A percentile compares a stretch with the other conserved stretches of the same genome.
phyloP scores from a whole-genome alignment of 2,797 vertebrate species.

The Coregonus sp. region DNA sequence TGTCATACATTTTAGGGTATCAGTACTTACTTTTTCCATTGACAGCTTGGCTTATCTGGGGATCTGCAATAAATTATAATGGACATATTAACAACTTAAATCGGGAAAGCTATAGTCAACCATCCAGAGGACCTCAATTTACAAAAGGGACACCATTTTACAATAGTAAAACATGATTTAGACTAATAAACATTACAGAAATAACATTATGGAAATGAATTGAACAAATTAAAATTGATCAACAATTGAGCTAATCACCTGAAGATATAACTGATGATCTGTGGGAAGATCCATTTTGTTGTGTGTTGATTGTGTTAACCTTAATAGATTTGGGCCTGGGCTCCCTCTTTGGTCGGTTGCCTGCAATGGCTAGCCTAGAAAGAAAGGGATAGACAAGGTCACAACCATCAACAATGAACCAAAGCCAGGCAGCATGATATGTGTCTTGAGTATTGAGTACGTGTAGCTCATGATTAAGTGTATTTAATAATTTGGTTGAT shows the following conservation, averaged over 20 bases:
- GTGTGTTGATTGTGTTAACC: constrained; percentile 62
- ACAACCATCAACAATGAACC: not conserved
- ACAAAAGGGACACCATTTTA: not conserved
- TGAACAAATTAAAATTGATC: not conserved
- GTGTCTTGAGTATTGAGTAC: not conserved
- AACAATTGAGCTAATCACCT: constrained; percentile 65
- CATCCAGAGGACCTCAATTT: constrained; percentile 2
- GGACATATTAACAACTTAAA: not conserved
- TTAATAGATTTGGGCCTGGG: constrained; percentile 74
- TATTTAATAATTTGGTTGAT: not conserved
- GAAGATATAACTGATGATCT: constrained; percentile 68
- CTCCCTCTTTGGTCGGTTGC: constrained; percentile 75
- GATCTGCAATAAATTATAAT: constrained; percentile 38
- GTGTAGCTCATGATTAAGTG: not conserved
- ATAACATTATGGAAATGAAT: not conserved
- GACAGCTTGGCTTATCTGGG: constrained; percentile 42
- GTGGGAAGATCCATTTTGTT: constrained; percentile 73
- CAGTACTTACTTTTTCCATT: constrained; percentile 51
- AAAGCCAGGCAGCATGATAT: not conserved
- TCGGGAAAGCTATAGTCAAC: not conserved
- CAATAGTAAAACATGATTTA: not conserved
- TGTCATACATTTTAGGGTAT: not conserved
- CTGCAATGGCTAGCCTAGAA: constrained; percentile 80
- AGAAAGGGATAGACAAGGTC: constrained; percentile 36
- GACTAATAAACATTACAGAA: not conserved